Base-by-base conservation (phyloP, 2,888 invertebrate genomes). In the Cosmia pyralina region DNA sequence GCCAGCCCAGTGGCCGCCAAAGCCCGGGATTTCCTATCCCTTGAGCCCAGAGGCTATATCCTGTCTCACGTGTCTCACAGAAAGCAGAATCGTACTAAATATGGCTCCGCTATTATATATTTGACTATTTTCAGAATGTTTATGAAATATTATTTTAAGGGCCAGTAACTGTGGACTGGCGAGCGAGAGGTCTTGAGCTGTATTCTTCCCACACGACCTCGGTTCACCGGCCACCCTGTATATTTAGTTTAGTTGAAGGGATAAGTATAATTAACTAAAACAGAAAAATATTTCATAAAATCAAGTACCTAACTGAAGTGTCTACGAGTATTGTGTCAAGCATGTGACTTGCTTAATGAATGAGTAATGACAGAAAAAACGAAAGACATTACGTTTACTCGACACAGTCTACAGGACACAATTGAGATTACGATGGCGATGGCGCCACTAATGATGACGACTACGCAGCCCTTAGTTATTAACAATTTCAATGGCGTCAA, bases 1-100 rank as follows among this genome's bases (percentile, higher is more conserved):
- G 11, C 28, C 62, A 44, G 53, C 58, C 55, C 55, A 62, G 22
- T 11, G 60, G n/a, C 76, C 44, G 50, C n/a, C 11, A 62, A 81
- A 77, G 64, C 67, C 71, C n/a, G 65, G 71, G 79, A 57, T 77
- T 68, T 68, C 34, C 48, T 57, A 48, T 77, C 73, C 81, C 69
- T 17, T 41, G 55, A 70, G 71, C 71, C 59, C 62, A n/a, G n/a
- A 55, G 72, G 78, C 73, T 46, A 60, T 62, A 62, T 65, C 22
- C 68, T 60, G 44, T 57, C 52, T 60, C 64, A 70, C 57, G 48
- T 69, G 22, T 15, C 53, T 59, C 38, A 67, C 50, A 55, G 62
- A 69, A 50, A 63, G 48, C 19, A 34, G 34, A 62, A 60, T 52
- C 19, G 17, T 69, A 59, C 11, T n/a, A 34, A 59, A 65, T 57